Percentiles rank a stretch among this genome's conserved stretches.
These are phyloP conservation scores for Lasiurus cinereus DNA, from an alignment of 2,113 vertebrate species.

Conservation along the genomic window DNA sequence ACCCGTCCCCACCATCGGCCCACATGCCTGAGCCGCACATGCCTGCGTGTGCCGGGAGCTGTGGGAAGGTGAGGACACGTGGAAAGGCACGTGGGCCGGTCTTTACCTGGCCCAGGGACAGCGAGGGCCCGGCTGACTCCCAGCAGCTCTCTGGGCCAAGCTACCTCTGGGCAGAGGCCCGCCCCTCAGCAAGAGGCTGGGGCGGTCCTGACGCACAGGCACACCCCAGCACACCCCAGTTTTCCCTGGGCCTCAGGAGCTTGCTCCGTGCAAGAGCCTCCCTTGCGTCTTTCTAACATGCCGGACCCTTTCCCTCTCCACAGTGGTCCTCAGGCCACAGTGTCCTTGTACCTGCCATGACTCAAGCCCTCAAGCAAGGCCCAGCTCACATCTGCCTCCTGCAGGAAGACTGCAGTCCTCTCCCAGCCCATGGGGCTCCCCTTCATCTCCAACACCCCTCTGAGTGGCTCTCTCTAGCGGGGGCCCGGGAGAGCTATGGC, in stretches of 20 bases:
- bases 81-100: background rate
- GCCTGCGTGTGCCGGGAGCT: background rate
- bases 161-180: fast-evolving
- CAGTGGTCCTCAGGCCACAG: too few species aligned
- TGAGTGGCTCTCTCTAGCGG: fast-evolving
- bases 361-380: background rate
- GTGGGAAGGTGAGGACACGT: background rate
- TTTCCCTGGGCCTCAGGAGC: background rate
- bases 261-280: background rate
- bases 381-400: background rate
- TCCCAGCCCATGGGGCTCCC: fast-evolving
- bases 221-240: too few species aligned
- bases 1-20: background rate
- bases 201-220: too few species aligned
- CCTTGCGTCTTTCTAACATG: background rate
- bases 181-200: fast-evolving
- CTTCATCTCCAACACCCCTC: background rate
- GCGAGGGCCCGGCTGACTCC: background rate
- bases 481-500: background rate
- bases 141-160: background rate
- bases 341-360: background rate
- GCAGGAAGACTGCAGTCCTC: too few species aligned
- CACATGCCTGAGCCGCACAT: background rate
- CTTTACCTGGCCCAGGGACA: background rate
- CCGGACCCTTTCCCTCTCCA: background rate